Base-by-base conservation (phyloP, 92 coral and sea anemone genomes). In the Hydrozoanthus gracilis region DNA sequence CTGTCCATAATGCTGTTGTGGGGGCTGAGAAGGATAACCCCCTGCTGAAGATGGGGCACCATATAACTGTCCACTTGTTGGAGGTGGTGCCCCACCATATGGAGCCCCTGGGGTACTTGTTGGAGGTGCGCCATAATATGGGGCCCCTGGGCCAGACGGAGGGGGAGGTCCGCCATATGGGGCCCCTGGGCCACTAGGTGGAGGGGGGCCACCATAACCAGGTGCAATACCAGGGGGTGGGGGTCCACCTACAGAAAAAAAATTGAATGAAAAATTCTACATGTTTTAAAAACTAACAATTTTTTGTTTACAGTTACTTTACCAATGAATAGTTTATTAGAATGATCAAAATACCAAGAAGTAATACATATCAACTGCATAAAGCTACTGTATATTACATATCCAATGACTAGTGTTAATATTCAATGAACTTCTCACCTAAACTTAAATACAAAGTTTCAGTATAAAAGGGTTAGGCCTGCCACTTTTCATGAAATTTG, bases 151-250 rank as follows among this genome's bases (percentile, higher is more conserved):
- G 15, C 82, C 87, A 80, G 47, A 82, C 44, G 90, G 66, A 27
- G 88, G 88, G 3, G 88, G 89, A 2, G 84, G 84, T 6, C 39
- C 71, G 17, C 88, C 88, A 73, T 73, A 73, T 0, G 79, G 86
- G 4, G 76, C 82, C 6, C 89, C 89, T 50, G 87, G 76, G 4
- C 77, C 71, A 6, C 82, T 51, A 45, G 77, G 69, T 3, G 92
- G 73, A 6, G 93, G 84, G 15, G 87, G 89, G 1, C 46, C 65
- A 8, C 82, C 82, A 76, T 76, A 52, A 76, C 92, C 94, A 65
- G 92, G 89, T 69, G 86, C 86, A 11, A 86, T 74, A 20, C 93
- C 95, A 71, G 88, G 90, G 18, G 93, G 87, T 47, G 91, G 88
- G 4, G 89, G 86, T 18, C 92, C 95, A 71, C 87, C 90, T 83